Conservation (phyloP, 2,797 vertebrate genomes). For the Pipistrellus nathusii region DNA sequence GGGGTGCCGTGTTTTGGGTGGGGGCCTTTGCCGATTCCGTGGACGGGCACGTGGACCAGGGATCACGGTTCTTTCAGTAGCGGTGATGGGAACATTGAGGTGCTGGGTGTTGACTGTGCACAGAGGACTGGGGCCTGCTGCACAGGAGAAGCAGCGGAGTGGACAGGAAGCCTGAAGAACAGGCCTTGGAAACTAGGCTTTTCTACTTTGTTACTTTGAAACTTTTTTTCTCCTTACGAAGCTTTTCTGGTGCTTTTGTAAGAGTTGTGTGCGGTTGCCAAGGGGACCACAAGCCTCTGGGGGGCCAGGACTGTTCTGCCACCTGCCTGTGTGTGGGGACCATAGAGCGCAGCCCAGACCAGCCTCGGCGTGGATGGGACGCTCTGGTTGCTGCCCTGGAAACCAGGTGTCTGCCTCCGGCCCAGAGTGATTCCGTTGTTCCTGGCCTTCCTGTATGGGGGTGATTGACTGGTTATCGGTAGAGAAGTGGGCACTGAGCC, state of each 20-base stretch:
- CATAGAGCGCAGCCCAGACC: neutral
- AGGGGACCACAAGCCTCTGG: neutral
- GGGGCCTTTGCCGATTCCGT: neutral
- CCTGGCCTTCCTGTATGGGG: neutral
- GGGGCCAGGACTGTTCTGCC: neutral
- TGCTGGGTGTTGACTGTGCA: neutral
- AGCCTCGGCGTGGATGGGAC: neutral
- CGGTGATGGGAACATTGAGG: rapidly evolving
- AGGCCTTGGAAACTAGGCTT: neutral
- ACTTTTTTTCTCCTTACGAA: neutral
- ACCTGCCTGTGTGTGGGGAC: neutral
- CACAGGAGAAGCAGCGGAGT: neutral
- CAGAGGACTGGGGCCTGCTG: too few species aligned
- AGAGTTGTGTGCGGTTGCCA: neutral
- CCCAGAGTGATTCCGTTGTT: neutral
- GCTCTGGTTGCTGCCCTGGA: neutral
- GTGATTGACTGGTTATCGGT: neutral
- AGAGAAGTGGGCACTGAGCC: neutral
- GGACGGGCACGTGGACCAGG: neutral
- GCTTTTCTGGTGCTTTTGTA: slow-evolving; percentile 1
- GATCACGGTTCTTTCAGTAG: neutral
- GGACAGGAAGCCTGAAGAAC: neutral
- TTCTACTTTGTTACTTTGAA: slow-evolving; percentile 30
- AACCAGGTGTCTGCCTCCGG: neutral
- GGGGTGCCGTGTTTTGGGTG: neutral